Evolutionary conservation across 2,797 vertebrate species (phyloP), one percentile per base, ranked within the genome.

Genomic region (Sebastes minor): DNA sequence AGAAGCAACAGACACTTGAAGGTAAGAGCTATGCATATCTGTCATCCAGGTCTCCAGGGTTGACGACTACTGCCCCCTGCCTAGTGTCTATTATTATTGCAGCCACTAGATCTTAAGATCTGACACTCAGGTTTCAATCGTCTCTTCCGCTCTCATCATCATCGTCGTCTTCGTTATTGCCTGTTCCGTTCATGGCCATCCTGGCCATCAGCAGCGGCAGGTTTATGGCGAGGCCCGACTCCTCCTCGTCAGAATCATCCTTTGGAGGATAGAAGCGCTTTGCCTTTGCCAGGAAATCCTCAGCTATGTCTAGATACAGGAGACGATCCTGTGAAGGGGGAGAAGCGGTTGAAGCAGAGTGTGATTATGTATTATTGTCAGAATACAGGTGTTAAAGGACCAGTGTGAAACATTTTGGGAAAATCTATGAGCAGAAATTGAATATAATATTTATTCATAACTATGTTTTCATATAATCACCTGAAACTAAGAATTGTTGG

Each of bases 261-360:
- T 52, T 92, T 1, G 95, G 93, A 6, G 96, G 97, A 64, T 96
- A 97, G 89, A 96, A 97, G 30, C 92, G 94, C 27, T 79, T 95
- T 0, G 96, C 96, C 62, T 96, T 96, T 0, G 93, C 90, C 73
- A 97, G 13, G 81, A 97, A 97, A 73, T 97, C 96, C 1, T 97
- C 96, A 7, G 94, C 96, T 5, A 94, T 94, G 1, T 97, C 97
- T 6, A 97, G 92, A 66, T 96, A 95, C 57, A 97, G 81, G 74
- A 97, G 94, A 8, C 95, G 95, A 74, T 97, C 97, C 97, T 97
- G 85, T 23, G 18, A 75, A 28, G 3, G 71, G 14, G 38, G 16
- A 52, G 4, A 55, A 30, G 22, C 8, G 27, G 52, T 22, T 60
- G 52, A 46, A 23, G 30, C 55, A n/a, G 12, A 65, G 42, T 28